Base-by-base conservation (phyloP, 2,797 vertebrate species). In the Phylloscopus collybita region DNA sequence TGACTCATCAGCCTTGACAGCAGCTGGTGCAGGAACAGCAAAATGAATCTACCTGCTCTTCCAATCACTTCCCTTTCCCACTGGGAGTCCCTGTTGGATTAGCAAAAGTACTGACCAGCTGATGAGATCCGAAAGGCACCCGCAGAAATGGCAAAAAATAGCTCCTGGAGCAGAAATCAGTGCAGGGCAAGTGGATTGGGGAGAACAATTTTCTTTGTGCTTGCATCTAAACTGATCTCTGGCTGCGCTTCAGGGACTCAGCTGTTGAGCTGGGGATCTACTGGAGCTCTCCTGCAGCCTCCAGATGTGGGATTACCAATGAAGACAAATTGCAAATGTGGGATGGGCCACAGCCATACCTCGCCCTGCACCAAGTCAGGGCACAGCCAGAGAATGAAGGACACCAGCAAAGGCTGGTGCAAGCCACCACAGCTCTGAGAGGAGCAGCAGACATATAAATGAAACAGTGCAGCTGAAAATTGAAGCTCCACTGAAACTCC, bases 21-120 rank as follows among this genome's bases (percentile, higher is more conserved):
- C 67, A 88, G 51, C 53, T 0, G 0, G 49, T 32, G 34, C 64
- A 70, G 51, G 53, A 76, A 47, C 32, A 70, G 29, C 21, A 82
- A 82, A 95, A 74, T 47, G 22, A 82, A 91, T 73, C 56, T 71
- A 59, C 61, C 32, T 91, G 89, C 44, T 60, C 44, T 88, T 87
- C 78, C 86, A 91, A 11, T 50, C 78, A 38, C 60, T 85, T 50
- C 34, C 29, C 32, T 62, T 75, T 93, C 86, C 90, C 78, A 67
- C 88, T 76, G 88, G 86, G 90, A 96, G 61, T 92, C 74, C 91
- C 80, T 94, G 45, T 62, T 82, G 89, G 64, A 82, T 74, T 92
- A 86, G 72, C 87, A 93, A 89, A 92, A 92, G 10, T 54, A 74
- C 50, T 72, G 91, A 45, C 89, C 92, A 86, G 3, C 20, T 54